phyloP scores from a whole-genome alignment of 2,888 invertebrate species.

The Homarus gammarus region DNA sequence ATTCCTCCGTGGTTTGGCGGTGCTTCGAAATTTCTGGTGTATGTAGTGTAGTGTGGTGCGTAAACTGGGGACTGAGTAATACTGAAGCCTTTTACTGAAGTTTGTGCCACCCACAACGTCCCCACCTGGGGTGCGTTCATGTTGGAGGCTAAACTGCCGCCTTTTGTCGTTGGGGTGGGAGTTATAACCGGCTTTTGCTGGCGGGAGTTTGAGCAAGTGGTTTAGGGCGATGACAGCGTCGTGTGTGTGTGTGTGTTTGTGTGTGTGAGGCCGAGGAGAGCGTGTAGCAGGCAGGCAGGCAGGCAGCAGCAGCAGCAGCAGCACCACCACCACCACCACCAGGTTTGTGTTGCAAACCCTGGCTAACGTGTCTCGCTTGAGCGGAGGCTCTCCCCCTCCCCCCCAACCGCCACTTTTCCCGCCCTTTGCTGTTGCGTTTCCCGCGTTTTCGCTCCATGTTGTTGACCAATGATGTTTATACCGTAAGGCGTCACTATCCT shows the following conservation, averaged over 20 bases:
- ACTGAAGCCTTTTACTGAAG: no score
- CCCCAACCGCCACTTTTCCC: not conserved
- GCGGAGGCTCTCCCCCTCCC: not conserved
- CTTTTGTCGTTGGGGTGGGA: not conserved
- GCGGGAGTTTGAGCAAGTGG: not conserved
- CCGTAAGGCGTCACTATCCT: not conserved
- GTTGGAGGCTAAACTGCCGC: not conserved
- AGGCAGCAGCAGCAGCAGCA: no score
- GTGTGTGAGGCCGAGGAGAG: conserved; percentile 1
- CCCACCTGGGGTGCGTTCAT: not conserved
- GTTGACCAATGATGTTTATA: not conserved
- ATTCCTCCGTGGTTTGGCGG: not conserved
- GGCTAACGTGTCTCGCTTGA: conserved; percentile 1
- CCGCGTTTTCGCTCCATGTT: not conserved
- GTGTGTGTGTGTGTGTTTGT: not conserved
- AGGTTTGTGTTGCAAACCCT: conserved; percentile 11
- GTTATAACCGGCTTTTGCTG: conserved; percentile 4
- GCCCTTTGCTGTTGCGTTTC: not conserved
- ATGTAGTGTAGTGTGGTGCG: not conserved
- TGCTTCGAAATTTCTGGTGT: not conserved
- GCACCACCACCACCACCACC: no score
- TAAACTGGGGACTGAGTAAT: no score
- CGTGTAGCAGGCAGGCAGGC: conserved; percentile 14
- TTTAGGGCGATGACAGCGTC: conserved; percentile 7
- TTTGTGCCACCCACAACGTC: not conserved